A percentile compares a stretch with the other conserved stretches of the same genome.
phyloP scores from a whole-genome alignment of 2,797 vertebrate genomes.

The Margarornis squamiger region DNA sequence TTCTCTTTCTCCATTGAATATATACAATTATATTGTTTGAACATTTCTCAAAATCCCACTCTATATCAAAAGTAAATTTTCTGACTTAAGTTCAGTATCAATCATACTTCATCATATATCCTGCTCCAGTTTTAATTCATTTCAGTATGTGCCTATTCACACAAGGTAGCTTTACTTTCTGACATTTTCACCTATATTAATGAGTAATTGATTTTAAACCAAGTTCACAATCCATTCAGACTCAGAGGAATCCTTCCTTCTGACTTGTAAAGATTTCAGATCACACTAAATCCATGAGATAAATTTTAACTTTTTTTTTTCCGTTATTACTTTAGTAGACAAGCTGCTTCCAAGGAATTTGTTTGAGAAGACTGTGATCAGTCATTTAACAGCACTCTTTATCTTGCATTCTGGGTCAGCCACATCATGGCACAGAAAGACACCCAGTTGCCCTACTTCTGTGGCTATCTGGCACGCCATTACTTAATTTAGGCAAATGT shows the following conservation, averaged over 20 bases:
- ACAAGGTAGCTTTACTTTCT: neutral
- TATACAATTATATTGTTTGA: neutral
- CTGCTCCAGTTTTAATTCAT: neutral
- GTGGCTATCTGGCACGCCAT: neutral
- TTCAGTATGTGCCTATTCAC: neutral
- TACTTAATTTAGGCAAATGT: neutral
- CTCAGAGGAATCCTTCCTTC: neutral
- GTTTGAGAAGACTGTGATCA: neutral
- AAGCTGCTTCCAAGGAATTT: neutral
- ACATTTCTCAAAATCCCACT: neutral
- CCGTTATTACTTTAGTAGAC: neutral
- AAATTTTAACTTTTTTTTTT: slow-evolving; percentile 3
- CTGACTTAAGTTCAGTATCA: neutral
- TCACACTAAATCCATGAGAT: neutral
- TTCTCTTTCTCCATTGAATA: neutral
- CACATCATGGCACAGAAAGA: neutral
- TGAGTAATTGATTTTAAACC: neutral
- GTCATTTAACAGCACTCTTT: neutral
- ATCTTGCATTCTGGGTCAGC: neutral
- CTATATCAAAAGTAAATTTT: neutral
- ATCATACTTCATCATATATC: neutral
- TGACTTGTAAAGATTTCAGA: neutral
- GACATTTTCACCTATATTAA: neutral
- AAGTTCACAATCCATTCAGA: neutral
- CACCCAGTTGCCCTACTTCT: neutral